Evolutionary conservation across 2,888 invertebrate genomes (phyloP).

Genomic region (Andrena marginata): DNA sequence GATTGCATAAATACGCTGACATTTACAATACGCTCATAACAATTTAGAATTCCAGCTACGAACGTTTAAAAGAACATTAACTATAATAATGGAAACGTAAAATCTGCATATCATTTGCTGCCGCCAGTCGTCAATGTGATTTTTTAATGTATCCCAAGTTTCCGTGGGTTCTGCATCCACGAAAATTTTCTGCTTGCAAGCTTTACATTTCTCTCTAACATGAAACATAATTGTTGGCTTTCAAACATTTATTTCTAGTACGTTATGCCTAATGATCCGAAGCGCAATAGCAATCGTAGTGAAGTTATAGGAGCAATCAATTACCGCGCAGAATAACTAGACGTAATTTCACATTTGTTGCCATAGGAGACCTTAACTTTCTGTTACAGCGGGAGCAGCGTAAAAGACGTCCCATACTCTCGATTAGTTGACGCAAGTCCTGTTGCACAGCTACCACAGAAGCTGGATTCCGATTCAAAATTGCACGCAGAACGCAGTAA

Average conservation of each 20-base stretch:
- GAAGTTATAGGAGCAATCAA: not conserved
- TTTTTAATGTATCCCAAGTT: slow-evolving; percentile 39
- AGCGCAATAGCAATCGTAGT: not conserved
- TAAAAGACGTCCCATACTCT: slow-evolving; percentile 92
- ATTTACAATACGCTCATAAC: not conserved
- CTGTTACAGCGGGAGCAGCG: slow-evolving; percentile 81
- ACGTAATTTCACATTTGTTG: not conserved
- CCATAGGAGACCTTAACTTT: not conserved
- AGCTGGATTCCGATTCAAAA: slow-evolving; percentile 91
- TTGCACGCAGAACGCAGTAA: slow-evolving; percentile 87
- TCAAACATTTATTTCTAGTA: slow-evolving; percentile 31
- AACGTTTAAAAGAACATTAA: not conserved
- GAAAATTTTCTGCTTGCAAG: slow-evolving; percentile 44
- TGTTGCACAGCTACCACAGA: slow-evolving; percentile 86
- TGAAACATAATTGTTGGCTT: slow-evolving; percentile 16
- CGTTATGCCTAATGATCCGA: not conserved
- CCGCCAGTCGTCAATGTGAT: slow-evolving; percentile 36
- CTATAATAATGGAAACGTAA: not conserved
- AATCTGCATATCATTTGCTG: slow-evolving; percentile 29
- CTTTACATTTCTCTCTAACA: slow-evolving; percentile 12
- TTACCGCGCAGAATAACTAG: slow-evolving; percentile 4
- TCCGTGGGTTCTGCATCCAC: slow-evolving; percentile 40
- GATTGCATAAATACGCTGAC: slow-evolving; percentile 24
- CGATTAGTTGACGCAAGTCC: slow-evolving; percentile 90
- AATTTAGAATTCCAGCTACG: not conserved